phyloP scores from a whole-genome alignment of 2,113 vertebrate genomes.

The Ailurus styani region DNA sequence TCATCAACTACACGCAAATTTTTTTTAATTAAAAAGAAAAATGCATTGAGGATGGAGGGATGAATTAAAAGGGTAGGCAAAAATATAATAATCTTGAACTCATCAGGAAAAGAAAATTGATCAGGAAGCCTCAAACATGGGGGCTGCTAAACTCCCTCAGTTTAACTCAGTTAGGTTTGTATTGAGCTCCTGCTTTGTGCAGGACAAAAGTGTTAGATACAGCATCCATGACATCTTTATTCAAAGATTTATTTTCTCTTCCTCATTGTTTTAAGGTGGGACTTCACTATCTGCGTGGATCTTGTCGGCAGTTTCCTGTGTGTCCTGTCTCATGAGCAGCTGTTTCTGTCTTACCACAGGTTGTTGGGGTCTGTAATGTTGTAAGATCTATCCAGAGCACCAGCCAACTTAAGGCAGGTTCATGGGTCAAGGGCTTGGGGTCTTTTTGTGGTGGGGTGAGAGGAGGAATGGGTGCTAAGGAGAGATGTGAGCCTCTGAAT shows the following conservation, averaged over 20 bases:
- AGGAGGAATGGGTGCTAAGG: neutral
- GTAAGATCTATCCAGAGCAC: neutral
- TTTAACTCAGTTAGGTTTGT: slow-evolving; percentile 6
- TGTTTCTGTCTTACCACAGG: neutral
- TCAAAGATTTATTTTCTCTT: neutral
- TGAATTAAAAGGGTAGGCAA: neutral
- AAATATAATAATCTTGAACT: neutral
- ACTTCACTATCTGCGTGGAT: neutral
- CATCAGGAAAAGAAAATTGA: neutral
- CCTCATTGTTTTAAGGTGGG: neutral
- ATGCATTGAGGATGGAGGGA: neutral
- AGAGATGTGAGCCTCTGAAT: neutral
- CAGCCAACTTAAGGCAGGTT: neutral
- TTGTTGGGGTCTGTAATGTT: neutral
- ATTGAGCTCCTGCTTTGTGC: neutral
- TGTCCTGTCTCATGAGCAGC: neutral
- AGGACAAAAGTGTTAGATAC: neutral
- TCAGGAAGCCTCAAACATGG: neutral
- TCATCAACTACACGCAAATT: neutral
- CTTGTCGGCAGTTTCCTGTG: neutral
- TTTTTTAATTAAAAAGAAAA: neutral
- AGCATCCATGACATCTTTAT: neutral
- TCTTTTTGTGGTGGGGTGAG: neutral
- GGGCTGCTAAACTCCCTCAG: neutral
- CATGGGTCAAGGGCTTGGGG: neutral